Percentiles rank a stretch among this genome's conserved stretches.
These are phyloP conservation scores for Lasioglossum lativentre DNA, from an alignment of 2,888 invertebrate species.

Conservation along the genomic window DNA sequence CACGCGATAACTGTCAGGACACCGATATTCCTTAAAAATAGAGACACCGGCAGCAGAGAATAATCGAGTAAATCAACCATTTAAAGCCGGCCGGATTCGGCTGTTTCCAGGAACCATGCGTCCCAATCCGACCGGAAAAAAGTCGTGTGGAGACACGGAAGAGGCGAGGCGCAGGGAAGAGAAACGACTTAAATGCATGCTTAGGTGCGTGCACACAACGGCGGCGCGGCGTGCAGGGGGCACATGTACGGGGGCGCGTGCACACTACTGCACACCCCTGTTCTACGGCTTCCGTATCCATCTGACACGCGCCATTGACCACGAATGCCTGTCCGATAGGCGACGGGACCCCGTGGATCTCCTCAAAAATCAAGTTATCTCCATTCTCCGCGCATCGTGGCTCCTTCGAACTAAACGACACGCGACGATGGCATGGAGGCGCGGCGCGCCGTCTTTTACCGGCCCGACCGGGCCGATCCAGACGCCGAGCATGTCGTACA, in stretches of 20 bases:
- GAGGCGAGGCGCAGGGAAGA: conserved; percentile 7
- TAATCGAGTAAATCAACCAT: neutral
- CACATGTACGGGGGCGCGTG: conserved; percentile 32
- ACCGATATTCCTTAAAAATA: too few relatives aligned
- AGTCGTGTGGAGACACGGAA: neutral
- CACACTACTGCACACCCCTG: conserved; percentile 64
- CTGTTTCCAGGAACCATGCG: neutral
- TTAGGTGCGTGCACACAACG: conserved; percentile 45
- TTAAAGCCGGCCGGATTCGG: neutral
- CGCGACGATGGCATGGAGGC: neutral
- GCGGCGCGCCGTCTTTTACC: neutral
- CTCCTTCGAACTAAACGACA: conserved; percentile 65
- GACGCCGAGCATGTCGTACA: conserved; percentile 27
- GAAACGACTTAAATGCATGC: conserved; percentile 50
- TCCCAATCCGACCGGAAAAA: conserved; percentile 28
- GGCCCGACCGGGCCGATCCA: neutral
- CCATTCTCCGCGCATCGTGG: conserved; percentile 71
- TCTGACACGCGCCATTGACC: conserved; percentile 85
- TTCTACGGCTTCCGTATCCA: conserved; percentile 84
- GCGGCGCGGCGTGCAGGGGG: neutral
- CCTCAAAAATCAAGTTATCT: conserved; percentile 83
- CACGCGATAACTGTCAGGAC: too few relatives aligned
- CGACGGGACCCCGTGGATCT: conserved; percentile 63
- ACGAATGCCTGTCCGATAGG: conserved; percentile 82
- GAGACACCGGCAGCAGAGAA: neutral